Evolutionary conservation across 37 sponge, comb jelly and placozoan genomes (phyloP), one percentile per base, ranked within the genome.

Genomic region (Bolinopsis microptera): DNA sequence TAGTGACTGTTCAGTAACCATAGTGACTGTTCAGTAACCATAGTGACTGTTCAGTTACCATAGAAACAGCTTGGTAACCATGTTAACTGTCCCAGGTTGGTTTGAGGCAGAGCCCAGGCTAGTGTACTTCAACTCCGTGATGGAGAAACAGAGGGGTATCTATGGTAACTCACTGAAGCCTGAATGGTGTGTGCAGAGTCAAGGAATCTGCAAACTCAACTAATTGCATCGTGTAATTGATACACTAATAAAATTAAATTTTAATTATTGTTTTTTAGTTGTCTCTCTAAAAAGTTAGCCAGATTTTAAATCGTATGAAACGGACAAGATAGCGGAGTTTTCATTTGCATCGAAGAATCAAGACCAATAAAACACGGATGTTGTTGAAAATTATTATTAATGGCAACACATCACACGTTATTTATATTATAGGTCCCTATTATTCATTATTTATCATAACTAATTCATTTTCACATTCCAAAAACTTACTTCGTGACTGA

Each of bases 91-190:
- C 61, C 61, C 61, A 48, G 75, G 75, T 21, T 72, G 75, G 75
- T 72, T 72, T 72, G 75, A 72, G 75, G 75, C 75, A 30, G 75
- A 72, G 75, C 75, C 75, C n/a, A 72, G 75, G 25, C 31, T 72
- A 24, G 75, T 72, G n/a, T 72, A 72, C 75, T 72, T 72, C 75
- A 72, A 24, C 5, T 72, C 75, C 3, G 75, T 27, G 75, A 72
- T 72, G 75, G 75, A 72, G 75, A 72, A 72, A 72, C 75, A 72
- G 26, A 72, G 75, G 18, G 75, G 75, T 24, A 27, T 72, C 75
- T 72, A 24, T 21, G 75, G 75, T 3, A 72, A 72, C 31, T 23
- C 75, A 5, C 75, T 72, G 31, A 72, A 72, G 25, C 75, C 75
- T 5, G 75, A 72, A 24, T 72, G 75, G 75, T 72, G 75, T 21